Percentiles rank a stretch among this genome's conserved stretches.
These are phyloP conservation scores for Mythimna vitellina DNA, from an alignment of 2,888 invertebrate species.

Conservation along the genomic window DNA sequence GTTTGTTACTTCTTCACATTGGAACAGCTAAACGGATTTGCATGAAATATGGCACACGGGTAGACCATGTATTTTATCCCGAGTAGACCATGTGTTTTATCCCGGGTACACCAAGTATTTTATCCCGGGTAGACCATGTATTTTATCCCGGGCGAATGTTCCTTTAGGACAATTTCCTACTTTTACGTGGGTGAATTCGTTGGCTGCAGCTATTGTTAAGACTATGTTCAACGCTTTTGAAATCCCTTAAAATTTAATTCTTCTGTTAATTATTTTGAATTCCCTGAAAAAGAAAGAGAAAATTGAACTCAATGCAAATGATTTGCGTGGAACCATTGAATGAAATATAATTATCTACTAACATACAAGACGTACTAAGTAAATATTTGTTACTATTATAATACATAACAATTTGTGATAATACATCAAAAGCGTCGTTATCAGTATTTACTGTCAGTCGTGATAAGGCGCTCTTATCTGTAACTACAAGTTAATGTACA, in stretches of 20 bases:
- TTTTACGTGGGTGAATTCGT: no score
- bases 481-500: slow-evolving; percentile 64
- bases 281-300: background rate
- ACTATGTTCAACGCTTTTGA: background rate
- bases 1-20: no score
- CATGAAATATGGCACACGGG: background rate
- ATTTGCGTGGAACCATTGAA: slow-evolving; percentile 10
- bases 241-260: background rate
- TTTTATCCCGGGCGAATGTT: background rate
- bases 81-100: background rate
- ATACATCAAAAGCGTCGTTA: slow-evolving; percentile 24
- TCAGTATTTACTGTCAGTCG: slow-evolving; percentile 22
- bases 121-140: background rate
- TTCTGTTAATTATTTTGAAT: background rate
- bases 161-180: no score
- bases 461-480: slow-evolving; percentile 49
- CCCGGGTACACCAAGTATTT: background rate
- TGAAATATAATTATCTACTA: slow-evolving; percentile 5
- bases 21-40: background rate
- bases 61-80: background rate
- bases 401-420: slow-evolving; percentile 16
- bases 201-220: background rate
- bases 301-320: background rate
- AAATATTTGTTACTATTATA: slow-evolving; percentile 8
- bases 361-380: background rate